Evolutionary conservation across 2,888 invertebrate species (phyloP), one percentile per base, ranked within the genome.

Genomic region (Blastobasis lacticolella): DNA sequence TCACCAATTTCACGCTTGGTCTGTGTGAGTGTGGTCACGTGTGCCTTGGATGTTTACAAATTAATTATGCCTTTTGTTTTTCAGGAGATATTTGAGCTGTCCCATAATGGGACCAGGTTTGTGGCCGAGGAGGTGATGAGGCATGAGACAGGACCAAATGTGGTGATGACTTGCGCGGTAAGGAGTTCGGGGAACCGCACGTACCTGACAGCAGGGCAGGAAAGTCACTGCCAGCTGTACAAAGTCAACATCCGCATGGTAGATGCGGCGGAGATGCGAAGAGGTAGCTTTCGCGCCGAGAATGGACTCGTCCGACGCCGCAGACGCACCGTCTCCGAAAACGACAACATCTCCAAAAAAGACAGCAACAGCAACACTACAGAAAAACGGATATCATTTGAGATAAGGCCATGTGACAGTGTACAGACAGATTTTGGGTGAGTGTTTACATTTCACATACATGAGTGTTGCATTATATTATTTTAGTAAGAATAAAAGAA

Each of bases 51-150:
- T 10, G 7, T 46, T 8, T 23, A 10, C 45, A 10, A 5, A 10
- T 45, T 8, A 8, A 23, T 45, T 2, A 5, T 10, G 45, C 9
- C 6, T 7, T 47, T 47, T 49, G 54, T 66, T 64, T 64, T 82
- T 45, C 73, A 97, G 97, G 97, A 97, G 91, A 95, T 97, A 69
- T 97, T 95, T 84, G 97, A 97, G 81, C 82, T 97, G 50, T 94
- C 93, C 52, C 94, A 95, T 73, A 94, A 96, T 84, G 96, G 96
- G 37, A 90, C 89, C 40, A 92, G 92, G 60, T 95, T 96, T 72
- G 90, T 95, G 52, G 96, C 96, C 0, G 94, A 96, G 77, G 96
- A 97, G 87, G 93, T 97, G 53, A 92, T 95, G 71, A 90, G 96
- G 50, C 94, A 96, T 73, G 96, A 97, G 78, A 97, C 97, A 1